phyloP scores from a whole-genome alignment of 2,113 vertebrate species.

The Scalopus aquaticus region DNA sequence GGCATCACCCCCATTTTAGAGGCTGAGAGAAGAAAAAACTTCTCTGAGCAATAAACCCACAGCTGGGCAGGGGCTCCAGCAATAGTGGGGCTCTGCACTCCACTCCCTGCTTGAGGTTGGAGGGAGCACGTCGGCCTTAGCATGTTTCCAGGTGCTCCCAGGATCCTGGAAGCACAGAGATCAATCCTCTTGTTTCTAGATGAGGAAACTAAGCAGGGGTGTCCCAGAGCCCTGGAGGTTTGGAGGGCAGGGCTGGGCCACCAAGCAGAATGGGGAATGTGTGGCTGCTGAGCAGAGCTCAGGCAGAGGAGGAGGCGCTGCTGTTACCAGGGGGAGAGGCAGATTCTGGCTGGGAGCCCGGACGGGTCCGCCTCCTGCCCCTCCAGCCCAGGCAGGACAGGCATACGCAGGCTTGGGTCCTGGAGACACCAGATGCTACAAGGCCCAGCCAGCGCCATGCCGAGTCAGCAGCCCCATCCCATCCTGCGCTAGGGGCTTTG shows the following conservation, averaged over 20 bases:
- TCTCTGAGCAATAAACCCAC: too few relatives aligned
- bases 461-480: rapidly evolving
- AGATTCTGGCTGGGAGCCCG: conserved; percentile 35
- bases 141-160: background rate
- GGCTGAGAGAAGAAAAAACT: background rate
- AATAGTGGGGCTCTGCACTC: rapidly evolving
- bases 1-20: background rate
- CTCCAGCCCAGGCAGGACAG: background rate
- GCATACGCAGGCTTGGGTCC: background rate
- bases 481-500: background rate
- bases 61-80: rapidly evolving
- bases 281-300: background rate
- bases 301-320: conserved; percentile 35
- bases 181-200: background rate
- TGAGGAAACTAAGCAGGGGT: conserved; percentile 34
- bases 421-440: background rate
- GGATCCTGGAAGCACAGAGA: background rate
- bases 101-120: rapidly evolving
- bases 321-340: conserved; percentile 65
- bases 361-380: conserved; percentile 51
- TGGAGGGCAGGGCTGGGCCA: background rate
- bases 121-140: background rate
- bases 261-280: background rate
- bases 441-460: background rate
- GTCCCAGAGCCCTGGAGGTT: background rate